These are phyloP conservation scores for Anthopleura xanthogrammica DNA, from an alignment of 92 coral and sea anemone species.

Conservation along the genomic window DNA sequence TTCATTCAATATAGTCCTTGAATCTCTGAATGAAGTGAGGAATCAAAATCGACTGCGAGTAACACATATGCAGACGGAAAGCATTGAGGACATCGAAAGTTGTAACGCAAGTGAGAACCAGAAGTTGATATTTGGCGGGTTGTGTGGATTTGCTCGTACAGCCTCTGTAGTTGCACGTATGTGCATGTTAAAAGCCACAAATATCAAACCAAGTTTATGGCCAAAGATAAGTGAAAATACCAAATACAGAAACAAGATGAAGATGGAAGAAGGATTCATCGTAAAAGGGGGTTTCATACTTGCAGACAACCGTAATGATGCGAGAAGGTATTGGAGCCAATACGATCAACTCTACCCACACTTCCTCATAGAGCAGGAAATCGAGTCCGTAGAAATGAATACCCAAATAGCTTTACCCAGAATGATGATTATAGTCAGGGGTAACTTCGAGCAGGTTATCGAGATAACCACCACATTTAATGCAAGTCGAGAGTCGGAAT, in stretches of 20 bases:
- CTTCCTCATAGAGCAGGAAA: too few species aligned
- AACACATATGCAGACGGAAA: neutral
- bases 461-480: too few species aligned
- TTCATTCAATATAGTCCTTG: conserved; percentile 29
- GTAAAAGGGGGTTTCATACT: conserved; percentile 5
- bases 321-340: conserved; percentile 30
- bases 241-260: conserved; percentile 16
- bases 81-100: conserved; percentile 36
- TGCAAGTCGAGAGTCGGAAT: too few species aligned
- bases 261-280: neutral
- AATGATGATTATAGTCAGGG: too few species aligned
- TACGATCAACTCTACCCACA: conserved; percentile 51
- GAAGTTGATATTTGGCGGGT: conserved; percentile 25
- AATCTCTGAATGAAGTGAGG: conserved; percentile 10
- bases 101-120: neutral
- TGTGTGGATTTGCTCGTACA: conserved; percentile 26
- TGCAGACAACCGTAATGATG: conserved; percentile 9
- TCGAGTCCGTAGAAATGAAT: too few species aligned
- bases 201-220: conserved; percentile 15
- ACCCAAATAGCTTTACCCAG: too few species aligned
- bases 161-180: conserved; percentile 47
- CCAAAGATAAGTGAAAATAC: neutral
- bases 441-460: too few species aligned
- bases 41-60: conserved; percentile 28
- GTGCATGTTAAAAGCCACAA: conserved; percentile 44